These are phyloP conservation scores for Ranitomeya imitator DNA, from an alignment of 2,113 vertebrate species.

Conservation along the genomic window DNA sequence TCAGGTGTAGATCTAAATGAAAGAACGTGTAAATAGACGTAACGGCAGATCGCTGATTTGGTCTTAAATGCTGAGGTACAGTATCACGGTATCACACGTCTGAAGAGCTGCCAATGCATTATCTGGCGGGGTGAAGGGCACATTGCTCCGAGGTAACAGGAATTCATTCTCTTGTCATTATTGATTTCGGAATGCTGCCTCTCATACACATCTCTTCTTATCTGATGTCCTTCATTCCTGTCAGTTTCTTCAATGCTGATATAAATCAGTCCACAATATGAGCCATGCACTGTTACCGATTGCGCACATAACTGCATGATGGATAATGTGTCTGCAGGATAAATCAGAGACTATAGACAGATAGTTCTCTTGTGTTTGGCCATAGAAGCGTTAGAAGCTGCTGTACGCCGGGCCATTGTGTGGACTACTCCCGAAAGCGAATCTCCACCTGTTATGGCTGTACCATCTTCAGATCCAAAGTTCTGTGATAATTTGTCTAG, in stretches of 20 bases:
- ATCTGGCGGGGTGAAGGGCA: conserved; percentile 40
- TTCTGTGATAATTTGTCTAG: neutral
- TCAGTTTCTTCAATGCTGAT: conserved; percentile 46
- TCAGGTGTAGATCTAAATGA: conserved; percentile 53
- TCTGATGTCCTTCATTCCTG: conserved; percentile 56
- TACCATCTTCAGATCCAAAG: neutral
- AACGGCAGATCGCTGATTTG: conserved; percentile 56
- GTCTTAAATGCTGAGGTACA: neutral
- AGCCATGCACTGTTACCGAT: conserved; percentile 51
- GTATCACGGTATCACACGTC: conserved; percentile 48
- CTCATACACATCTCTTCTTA: conserved; percentile 47
- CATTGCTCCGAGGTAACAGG: conserved; percentile 40
- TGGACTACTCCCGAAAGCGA: neutral
- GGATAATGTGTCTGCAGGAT: conserved; percentile 50
- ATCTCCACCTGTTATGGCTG: neutral
- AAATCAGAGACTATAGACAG: conserved; percentile 34
- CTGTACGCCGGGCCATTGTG: neutral
- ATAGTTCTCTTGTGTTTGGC: neutral
- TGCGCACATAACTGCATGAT: conserved; percentile 47
- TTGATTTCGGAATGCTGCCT: conserved; percentile 53
- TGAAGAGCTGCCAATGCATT: conserved; percentile 53
- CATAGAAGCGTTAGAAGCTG: neutral
- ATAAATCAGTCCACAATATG: conserved; percentile 52
- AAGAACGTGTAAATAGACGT: conserved; percentile 60
- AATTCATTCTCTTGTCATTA: conserved; percentile 37